These are phyloP conservation scores for Tinea semifulvella DNA, from an alignment of 2,888 invertebrate genomes.

Conservation along the genomic window DNA sequence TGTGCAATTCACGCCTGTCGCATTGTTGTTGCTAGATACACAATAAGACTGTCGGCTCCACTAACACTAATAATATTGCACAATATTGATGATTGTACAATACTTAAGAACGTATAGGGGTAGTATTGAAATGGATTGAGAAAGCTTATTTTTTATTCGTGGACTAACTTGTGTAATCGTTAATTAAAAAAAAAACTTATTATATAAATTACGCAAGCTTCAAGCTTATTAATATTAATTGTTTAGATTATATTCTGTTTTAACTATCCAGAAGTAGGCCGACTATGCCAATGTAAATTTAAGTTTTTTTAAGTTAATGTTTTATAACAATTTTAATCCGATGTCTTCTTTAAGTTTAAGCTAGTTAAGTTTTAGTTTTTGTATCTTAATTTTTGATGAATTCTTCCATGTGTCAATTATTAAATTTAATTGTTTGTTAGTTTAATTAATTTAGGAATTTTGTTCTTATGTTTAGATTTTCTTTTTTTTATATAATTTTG, in stretches of 20 bases:
- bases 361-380: constrained; percentile 19
- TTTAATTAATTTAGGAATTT: constrained; percentile 1
- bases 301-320: background rate
- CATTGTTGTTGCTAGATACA: no score
- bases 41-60: no score
- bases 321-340: background rate
- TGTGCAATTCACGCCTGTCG: no score
- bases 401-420: constrained; percentile 42
- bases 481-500: constrained; percentile 17
- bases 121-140: no score
- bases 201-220: background rate
- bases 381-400: constrained; percentile 32
- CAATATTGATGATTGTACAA: no score
- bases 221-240: background rate
- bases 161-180: background rate
- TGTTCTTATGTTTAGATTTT: constrained; percentile 22
- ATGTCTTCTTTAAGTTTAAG: constrained; percentile 2
- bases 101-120: no score
- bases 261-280: constrained; percentile 44
- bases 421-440: background rate
- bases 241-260: constrained; percentile 18
- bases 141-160: no score
- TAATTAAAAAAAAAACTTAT: background rate
- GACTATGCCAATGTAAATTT: constrained; percentile 49
- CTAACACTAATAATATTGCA: no score